Percentiles rank a stretch among this genome's conserved stretches.
Evolutionary conservation across 2,113 vertebrate genomes (phyloP).

Genomic region (Phycodurus eques): DNA sequence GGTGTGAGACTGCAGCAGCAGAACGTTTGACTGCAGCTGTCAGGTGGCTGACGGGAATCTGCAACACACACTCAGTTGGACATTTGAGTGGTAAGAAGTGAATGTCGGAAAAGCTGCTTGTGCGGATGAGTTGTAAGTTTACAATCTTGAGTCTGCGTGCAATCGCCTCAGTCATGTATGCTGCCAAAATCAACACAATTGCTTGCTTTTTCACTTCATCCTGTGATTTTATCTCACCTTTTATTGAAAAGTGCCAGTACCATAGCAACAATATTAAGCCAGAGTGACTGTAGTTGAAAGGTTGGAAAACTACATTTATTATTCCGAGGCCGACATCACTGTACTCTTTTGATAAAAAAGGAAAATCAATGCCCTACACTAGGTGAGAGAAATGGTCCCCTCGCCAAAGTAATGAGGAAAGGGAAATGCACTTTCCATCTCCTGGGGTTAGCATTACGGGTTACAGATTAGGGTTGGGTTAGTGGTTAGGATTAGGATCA

Average conservation of each 20-base stretch:
- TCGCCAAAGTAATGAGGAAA: too few species aligned
- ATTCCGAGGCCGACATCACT: too few species aligned
- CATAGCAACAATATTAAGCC: neutral
- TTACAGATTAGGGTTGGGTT: too few species aligned
- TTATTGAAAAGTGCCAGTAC: neutral
- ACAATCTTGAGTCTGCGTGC: neutral
- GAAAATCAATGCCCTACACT: too few species aligned
- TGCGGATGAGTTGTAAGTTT: conserved; percentile 15
- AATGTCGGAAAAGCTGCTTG: conserved; percentile 21
- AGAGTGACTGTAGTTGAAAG: neutral
- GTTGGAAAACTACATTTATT: too few species aligned
- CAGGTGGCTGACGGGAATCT: conserved; percentile 60
- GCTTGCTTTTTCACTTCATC: neutral
- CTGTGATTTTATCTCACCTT: neutral
- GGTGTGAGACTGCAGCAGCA: conserved; percentile 46
- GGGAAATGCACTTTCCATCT: too few species aligned
- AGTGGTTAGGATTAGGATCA: too few species aligned
- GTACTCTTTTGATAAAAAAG: too few species aligned
- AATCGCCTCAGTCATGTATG: neutral
- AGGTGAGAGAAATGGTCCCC: too few species aligned
- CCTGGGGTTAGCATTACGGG: too few species aligned
- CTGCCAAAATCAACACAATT: neutral
- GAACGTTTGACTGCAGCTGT: conserved; percentile 34
- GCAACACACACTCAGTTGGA: conserved; percentile 32
- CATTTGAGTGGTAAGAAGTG: conserved; percentile 31